Evolutionary conservation across 2,888 invertebrate species (phyloP).

Genomic region (Conus canariensis): DNA sequence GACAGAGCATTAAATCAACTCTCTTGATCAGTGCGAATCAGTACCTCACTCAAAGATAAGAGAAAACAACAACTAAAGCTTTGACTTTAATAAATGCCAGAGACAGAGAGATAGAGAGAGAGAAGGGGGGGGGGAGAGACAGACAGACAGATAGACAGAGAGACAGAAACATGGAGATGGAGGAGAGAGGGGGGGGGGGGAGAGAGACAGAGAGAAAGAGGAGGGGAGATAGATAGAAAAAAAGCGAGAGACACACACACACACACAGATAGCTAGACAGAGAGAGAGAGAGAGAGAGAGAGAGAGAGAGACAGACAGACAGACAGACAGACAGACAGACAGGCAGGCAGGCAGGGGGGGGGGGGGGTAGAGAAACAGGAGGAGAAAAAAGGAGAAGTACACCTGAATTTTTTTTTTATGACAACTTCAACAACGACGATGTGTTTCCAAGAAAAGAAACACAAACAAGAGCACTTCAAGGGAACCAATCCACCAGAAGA

Average conservation of each 20-base stretch:
- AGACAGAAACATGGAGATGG: background rate
- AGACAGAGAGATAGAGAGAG: no score
- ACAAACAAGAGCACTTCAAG: no score
- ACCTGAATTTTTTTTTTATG: no score
- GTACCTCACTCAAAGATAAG: background rate
- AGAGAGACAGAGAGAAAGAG: slow-evolving; percentile 2
- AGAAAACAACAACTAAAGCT: no score
- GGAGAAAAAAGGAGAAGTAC: background rate
- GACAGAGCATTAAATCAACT: no score
- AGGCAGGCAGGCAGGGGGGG: background rate
- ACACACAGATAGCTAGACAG: background rate
- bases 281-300: background rate
- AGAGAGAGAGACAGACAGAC: background rate
- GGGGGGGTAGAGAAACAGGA: background rate
- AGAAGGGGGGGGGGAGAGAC: no score
- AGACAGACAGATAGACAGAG: no score
- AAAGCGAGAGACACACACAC: background rate
- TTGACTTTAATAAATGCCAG: no score
- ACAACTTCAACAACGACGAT: no score
- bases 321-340: background rate
- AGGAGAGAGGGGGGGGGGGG: background rate
- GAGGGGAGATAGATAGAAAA: background rate
- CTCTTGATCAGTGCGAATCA: no score
- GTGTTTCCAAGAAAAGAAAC: no score
- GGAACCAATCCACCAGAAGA: no score